Base-by-base conservation (phyloP, 2,113 vertebrate species). In the Pseudorasbora parva region DNA sequence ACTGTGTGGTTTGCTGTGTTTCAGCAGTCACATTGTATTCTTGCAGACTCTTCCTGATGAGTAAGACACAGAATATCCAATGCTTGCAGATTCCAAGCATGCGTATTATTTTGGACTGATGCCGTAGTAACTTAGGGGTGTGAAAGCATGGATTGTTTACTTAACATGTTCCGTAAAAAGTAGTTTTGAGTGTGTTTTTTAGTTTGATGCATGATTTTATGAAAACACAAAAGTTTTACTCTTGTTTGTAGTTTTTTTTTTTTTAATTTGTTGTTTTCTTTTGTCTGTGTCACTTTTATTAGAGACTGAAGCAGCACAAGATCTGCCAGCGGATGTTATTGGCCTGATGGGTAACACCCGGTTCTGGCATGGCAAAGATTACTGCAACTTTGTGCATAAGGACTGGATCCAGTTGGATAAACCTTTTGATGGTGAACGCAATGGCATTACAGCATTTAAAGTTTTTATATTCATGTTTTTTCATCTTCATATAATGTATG, bases 351-450 rank as follows among this genome's bases (percentile, higher is more conserved):
- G 98, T 25, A 94, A 99, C 90, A 97, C 97, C 0, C 92, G 97
- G 0, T 99, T 99, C 94, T 99, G 98, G 98, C 98, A 99, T 0
- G 98, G 98, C 0, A 99, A 99, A 78, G 98, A 99, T 87, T 99
- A 99, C 83, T 99, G 98, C 91, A 99, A 99, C 93, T 99, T 98
- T 0, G 98, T 99, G 85, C 95, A 96, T 89, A 99, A 97, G 89
- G 98, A 99, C 91, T 99, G 98, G 98, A 94, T 99, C 43, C 97
- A 99, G 4, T 95, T 99, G 14, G 98, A 99, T 87, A 99, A 98
- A 82, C 98, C 98, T 2, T 99, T 99, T 60, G 97, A 98, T 79
- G 98, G 98, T 99, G 87, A 92, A 93, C 56, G n/a, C n/a, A n/a
- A n/a, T n/a, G n/a, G n/a, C 2, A 19, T 12, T 47, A n/a, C n/a